Evolutionary conservation across 64 coral and sea anemone genomes (phyloP).

Genomic region (Montipora sp.): DNA sequence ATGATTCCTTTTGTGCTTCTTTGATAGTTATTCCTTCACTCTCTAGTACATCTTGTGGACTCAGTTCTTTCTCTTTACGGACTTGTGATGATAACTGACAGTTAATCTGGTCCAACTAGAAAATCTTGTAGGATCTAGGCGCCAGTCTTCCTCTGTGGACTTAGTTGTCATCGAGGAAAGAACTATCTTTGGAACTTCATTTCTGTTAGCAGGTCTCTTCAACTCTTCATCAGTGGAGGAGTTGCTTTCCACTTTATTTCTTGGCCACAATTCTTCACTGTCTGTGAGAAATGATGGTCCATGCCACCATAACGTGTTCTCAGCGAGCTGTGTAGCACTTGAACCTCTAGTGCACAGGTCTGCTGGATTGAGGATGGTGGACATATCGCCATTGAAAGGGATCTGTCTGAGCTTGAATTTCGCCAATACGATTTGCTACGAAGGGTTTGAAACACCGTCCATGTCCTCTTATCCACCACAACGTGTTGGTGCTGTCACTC

Average conservation of each 20-base stretch:
- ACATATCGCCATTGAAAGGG: constrained; percentile 56
- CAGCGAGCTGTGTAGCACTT: constrained; percentile 24
- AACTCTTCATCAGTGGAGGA: neutral
- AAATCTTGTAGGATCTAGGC: constrained; percentile 46
- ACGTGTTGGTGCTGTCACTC: constrained; percentile 49
- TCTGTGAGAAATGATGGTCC: constrained; percentile 30
- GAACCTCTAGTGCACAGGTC: constrained; percentile 52
- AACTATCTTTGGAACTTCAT: neutral
- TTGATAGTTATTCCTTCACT: too few species aligned
- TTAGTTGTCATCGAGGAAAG: neutral
- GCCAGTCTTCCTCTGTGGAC: constrained; percentile 10
- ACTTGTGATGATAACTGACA: too few species aligned
- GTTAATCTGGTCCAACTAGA: constrained; percentile 24
- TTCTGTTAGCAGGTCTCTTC: neutral
- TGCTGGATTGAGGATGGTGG: constrained; percentile 41
- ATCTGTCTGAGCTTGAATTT: constrained; percentile 37
- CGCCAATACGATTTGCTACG: constrained; percentile 35
- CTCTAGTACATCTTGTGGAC: too few species aligned
- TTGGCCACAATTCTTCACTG: constrained; percentile 6
- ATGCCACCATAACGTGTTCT: constrained; percentile 32
- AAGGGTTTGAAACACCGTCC: constrained; percentile 58
- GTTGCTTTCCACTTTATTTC: neutral
- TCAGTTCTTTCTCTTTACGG: too few species aligned
- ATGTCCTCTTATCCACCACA: constrained; percentile 52
- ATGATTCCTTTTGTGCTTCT: too few species aligned